A percentile compares a stretch with the other conserved stretches of the same genome.
These are phyloP conservation scores for Etheostoma perlongum DNA, from an alignment of 2,797 vertebrate genomes.

Conservation along the genomic window DNA sequence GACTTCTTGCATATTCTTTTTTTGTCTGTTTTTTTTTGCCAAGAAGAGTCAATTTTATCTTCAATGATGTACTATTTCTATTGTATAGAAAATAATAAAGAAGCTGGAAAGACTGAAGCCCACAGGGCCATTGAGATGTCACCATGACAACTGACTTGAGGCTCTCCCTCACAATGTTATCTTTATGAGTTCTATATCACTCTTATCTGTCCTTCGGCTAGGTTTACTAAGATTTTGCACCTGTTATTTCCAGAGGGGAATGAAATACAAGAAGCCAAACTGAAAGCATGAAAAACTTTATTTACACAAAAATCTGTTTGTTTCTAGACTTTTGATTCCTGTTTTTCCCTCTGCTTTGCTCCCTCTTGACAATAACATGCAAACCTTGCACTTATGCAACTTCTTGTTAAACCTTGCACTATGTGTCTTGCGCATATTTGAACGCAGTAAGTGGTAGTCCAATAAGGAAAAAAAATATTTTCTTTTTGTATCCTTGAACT, in stretches of 20 bases:
- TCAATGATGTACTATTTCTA: conserved; percentile 85
- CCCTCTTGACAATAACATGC: conserved; percentile 82
- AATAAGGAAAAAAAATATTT: conserved; percentile 40
- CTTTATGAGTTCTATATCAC: conserved; percentile 81
- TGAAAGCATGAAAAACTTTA: conserved; percentile 76
- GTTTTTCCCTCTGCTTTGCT: conserved; percentile 63
- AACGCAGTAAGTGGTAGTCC: conserved; percentile 61
- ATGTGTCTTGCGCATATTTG: conserved; percentile 69
- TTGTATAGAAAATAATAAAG: conserved; percentile 87
- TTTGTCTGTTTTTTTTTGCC: conserved; percentile 71
- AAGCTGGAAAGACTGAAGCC: conserved; percentile 79
- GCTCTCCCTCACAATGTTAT: conserved; percentile 79
- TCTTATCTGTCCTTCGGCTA: conserved; percentile 79
- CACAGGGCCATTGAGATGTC: conserved; percentile 78
- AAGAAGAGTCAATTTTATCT: conserved; percentile 84
- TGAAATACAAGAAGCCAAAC: conserved; percentile 77
- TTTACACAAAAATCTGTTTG: conserved; percentile 68
- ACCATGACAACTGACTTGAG: conserved; percentile 85
- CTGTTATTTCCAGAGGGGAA: conserved; percentile 82
- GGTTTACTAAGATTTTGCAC: conserved; percentile 85
- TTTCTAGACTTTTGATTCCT: conserved; percentile 65
- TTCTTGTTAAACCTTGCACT: conserved; percentile 83
- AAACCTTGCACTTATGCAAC: conserved; percentile 80
- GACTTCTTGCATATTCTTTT: conserved; percentile 74
- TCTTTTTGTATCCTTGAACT: conserved; percentile 61